Evolutionary conservation across 1,140 invertebrate species (phyloP).

Genomic region (Caenorhabditis elegans): WBcel235 BX284605.5:14727001-14727500

Average conservation of each 20-base stretch:
- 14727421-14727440: background rate
- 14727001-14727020: background rate
- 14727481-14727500: background rate
- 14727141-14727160: background rate
- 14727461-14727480: background rate
- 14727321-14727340: background rate
- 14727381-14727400: background rate
- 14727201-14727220: background rate
- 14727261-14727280: background rate
- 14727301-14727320: background rate
- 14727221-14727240: constrained; percentile 26
- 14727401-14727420: background rate
- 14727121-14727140: background rate
- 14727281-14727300: constrained; percentile 11
- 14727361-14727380: constrained; percentile 21
- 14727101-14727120: background rate
- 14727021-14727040: constrained; percentile 2
- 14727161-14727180: constrained; percentile 16
- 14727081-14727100: background rate
- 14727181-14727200: constrained; percentile 15
- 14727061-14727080: constrained; percentile 16
- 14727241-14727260: background rate
- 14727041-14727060: constrained; percentile 15
- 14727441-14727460: too few species aligned
- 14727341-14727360: background rate